These are phyloP conservation scores for Alaudala cheleensis DNA, from an alignment of 2,113 vertebrate species.

Conservation along the genomic window DNA sequence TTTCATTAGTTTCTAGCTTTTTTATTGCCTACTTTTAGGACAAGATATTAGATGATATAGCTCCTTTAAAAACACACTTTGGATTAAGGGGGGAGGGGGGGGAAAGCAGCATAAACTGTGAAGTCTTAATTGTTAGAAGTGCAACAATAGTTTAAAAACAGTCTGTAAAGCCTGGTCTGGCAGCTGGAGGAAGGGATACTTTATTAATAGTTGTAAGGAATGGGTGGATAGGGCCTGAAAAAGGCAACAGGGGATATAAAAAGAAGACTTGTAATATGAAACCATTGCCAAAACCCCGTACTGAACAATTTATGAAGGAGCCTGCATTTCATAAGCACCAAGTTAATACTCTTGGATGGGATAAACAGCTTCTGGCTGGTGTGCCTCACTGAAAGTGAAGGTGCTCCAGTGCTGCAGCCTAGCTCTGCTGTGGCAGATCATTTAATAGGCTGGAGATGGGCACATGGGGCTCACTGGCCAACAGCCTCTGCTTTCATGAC, in stretches of 20 bases:
- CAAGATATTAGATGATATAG: neutral
- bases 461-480: neutral
- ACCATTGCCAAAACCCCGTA: neutral
- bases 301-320: neutral
- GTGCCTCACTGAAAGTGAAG: neutral
- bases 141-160: conserved; percentile 26
- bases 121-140: conserved; percentile 32
- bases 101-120: neutral
- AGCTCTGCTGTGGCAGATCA: neutral
- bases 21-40: conserved; percentile 10
- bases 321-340: rapidly evolving
- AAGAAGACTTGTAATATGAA: neutral
- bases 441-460: neutral
- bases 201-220: conserved; percentile 44
- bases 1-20: neutral
- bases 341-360: rapidly evolving
- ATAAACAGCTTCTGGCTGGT: neutral
- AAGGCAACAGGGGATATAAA: neutral
- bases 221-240: neutral
- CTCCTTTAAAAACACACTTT: conserved; percentile 16
- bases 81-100: neutral
- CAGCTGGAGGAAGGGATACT: conserved; percentile 41
- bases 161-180: neutral
- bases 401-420: neutral
- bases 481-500: neutral